Base-by-base conservation (phyloP, 2,888 invertebrate species). In the Melieria crassipennis region DNA sequence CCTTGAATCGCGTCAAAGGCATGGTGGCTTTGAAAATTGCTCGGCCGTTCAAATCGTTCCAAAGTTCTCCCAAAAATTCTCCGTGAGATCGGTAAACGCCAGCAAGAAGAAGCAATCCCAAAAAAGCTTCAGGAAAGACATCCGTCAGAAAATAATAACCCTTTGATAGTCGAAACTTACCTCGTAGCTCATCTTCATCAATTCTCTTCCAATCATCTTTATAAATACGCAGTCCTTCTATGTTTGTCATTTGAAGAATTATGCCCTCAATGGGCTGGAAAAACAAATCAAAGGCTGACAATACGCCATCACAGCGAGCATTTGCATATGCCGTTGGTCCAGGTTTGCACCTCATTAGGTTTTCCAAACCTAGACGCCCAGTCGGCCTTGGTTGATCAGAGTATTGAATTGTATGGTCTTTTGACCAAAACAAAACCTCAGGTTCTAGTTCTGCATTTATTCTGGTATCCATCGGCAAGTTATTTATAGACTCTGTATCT, bases 211-310 rank as follows among this genome's bases (percentile, higher is more conserved):
- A 16, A 16, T 16, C 16, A 16, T 16, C 16, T 16, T 16, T 16
- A 16, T 16, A 16, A 16, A 16, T 16, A 16, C 16, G 1, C 16
- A 16, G n/a, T 56, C 13, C 56, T 16, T 56, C 11, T 30, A 56
- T 56, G 9, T 7, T 56, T 13, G 57, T n/a, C 57, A 57, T 57
- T 57, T 57, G 13, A 57, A 30, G 30, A 11, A 60, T 43, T 60
- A 60, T 60, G 30, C 5, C 11, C 16, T 60, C 5, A 42, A 60
- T 60, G 30, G 60, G 42, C 10, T 60, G 10, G 10, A 60, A 16
- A 60, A 60, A 60, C 43, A 60, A 60, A 42, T n/a, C n/a, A n/a
- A n/a, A n/a, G n/a, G n/a, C n/a, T n/a, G n/a, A n/a, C n/a, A n/a
- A n/a, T n/a, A n/a, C n/a, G n/a, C 43, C 60, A 60, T 60, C 43